Conservation (phyloP, 2,113 vertebrate genomes). For the Sigmodon hispidus region DNA sequence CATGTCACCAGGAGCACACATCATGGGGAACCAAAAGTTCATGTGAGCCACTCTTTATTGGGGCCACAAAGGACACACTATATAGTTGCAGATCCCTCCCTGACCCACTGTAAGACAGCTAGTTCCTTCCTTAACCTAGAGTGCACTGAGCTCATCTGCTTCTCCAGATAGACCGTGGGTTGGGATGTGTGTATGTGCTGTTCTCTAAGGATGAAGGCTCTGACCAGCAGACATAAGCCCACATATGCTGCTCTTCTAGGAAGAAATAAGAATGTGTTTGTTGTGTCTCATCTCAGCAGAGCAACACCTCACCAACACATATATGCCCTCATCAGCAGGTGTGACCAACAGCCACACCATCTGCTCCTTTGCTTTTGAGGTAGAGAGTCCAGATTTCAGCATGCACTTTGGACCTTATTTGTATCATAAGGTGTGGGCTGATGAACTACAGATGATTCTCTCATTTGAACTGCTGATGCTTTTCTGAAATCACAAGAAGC, state of each 20-base stretch:
- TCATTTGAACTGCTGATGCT: not conserved
- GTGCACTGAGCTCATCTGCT: not conserved
- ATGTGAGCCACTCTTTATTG: not conserved
- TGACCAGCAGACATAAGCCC: not conserved
- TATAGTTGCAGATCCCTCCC: not conserved
- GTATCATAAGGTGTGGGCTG: too few species aligned
- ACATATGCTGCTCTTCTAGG: not conserved
- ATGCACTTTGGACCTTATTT: not conserved
- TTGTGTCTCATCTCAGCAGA: not conserved
- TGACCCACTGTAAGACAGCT: not conserved
- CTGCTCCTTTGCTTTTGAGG: not conserved
- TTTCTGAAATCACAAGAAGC: not conserved
- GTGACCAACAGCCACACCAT: not conserved
- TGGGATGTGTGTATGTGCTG: not conserved
- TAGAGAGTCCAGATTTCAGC: not conserved
- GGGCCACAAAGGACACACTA: not conserved
- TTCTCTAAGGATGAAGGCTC: not conserved
- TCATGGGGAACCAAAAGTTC: not conserved
- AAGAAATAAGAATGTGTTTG: not conserved
- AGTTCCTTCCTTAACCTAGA: not conserved
- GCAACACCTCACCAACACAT: not conserved
- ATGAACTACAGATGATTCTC: not conserved
- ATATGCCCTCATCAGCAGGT: rapidly evolving
- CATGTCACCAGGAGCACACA: not conserved
- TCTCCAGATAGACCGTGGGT: conserved; percentile 8